phyloP scores from a whole-genome alignment of 2,888 invertebrate species.

The Sphaerophoria rueppellii region DNA sequence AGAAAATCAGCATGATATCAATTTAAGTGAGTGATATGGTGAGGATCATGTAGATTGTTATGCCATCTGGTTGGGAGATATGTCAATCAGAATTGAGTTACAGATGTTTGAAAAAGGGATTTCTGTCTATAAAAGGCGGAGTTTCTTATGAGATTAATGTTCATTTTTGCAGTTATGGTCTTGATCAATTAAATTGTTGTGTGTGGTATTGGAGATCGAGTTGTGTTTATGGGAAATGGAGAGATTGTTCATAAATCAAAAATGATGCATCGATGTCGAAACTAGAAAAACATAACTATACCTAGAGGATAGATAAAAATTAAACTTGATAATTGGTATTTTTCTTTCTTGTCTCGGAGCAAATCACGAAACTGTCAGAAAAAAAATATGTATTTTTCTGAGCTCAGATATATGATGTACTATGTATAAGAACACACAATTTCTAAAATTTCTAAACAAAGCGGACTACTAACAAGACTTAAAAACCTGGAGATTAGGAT shows the following conservation, averaged over 20 bases:
- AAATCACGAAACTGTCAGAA: too few relatives aligned
- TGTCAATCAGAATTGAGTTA: conserved; percentile 46
- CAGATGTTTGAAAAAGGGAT: conserved; percentile 18
- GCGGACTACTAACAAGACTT: too few relatives aligned
- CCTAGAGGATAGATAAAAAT: background rate
- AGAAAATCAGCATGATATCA: conserved; percentile 56
- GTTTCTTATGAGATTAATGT: conserved; percentile 6
- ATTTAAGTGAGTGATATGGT: conserved; percentile 26
- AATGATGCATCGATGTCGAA: background rate
- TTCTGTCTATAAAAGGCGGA: background rate
- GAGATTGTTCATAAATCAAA: background rate
- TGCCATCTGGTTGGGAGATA: conserved; percentile 41
- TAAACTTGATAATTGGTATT: background rate
- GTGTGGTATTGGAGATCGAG: conserved; percentile 19
- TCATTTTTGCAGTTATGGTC: background rate
- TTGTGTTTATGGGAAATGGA: background rate
- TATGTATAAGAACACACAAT: too few relatives aligned
- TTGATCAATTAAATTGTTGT: conserved; percentile 23
- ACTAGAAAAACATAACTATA: background rate
- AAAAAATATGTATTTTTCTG: too few relatives aligned
- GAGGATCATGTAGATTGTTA: conserved; percentile 45
- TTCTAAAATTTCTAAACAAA: too few relatives aligned
- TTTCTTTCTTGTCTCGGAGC: too few relatives aligned
- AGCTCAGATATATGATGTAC: too few relatives aligned
- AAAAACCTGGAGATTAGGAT: too few relatives aligned